Conservation (phyloP, 1,140 invertebrate genomes). For the Cotesia vestalis region DNA sequence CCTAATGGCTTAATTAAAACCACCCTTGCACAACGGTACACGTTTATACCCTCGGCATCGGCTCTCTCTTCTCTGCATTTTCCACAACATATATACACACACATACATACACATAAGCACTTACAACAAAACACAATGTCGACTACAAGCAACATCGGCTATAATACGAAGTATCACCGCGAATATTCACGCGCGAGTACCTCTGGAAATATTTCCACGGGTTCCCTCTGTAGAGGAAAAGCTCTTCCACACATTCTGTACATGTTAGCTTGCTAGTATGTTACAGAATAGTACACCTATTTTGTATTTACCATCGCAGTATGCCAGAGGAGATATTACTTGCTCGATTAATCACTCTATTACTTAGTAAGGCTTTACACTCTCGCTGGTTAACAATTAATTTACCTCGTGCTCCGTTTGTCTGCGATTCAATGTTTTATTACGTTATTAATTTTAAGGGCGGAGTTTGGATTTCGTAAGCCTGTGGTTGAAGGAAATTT, state of each 20-base stretch:
- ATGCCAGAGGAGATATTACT: conserved; percentile 8
- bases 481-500: no score
- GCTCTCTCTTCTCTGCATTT: conserved; percentile 23
- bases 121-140: no score
- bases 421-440: no score
- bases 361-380: conserved; percentile 18
- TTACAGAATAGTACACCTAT: neutral
- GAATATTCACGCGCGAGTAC: conserved; percentile 30
- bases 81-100: no score
- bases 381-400: conserved; percentile 10
- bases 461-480: no score
- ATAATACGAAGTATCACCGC: conserved; percentile 30
- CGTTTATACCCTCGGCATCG: conserved; percentile 38
- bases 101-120: conserved; percentile 1
- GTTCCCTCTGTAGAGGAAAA: neutral
- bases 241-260: neutral
- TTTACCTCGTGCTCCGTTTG: no score
- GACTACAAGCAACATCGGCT: neutral
- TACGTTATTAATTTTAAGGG: conserved; percentile 32
- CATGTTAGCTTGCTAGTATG: neutral
- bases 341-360: conserved; percentile 16
- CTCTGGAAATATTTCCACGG: conserved; percentile 19
- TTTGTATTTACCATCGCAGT: neutral
- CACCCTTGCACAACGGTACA: conserved; percentile 55
- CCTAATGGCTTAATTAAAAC: conserved; percentile 67